Conservation (phyloP, 1,140 invertebrate species). For the Heliconius eleuchia region DNA sequence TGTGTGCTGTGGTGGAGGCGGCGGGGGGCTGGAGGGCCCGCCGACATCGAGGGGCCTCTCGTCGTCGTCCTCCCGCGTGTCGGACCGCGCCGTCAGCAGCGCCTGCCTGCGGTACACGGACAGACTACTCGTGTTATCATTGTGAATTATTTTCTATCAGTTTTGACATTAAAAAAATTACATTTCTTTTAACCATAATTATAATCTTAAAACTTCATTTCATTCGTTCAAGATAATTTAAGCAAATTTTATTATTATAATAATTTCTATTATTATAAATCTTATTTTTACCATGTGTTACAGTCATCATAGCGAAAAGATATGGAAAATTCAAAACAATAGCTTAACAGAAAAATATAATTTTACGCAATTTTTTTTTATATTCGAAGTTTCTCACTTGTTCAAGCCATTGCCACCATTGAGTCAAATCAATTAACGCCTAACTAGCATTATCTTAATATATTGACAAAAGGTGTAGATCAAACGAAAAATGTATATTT, state of each 20-base stretch:
- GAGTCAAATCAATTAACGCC: not conserved
- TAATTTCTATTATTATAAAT: not conserved
- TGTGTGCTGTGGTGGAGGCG: slow-evolving; percentile 77
- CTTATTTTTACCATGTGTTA: not conserved
- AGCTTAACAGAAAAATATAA: too few relatives aligned
- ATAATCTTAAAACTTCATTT: not conserved
- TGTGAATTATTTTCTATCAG: slow-evolving; percentile 14
- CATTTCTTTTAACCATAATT: too few relatives aligned
- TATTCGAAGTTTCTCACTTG: too few relatives aligned
- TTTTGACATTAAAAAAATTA: not conserved
- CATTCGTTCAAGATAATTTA: not conserved
- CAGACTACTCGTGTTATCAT: slow-evolving; percentile 75
- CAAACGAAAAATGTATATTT: not conserved
- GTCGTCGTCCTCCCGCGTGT: slow-evolving; percentile 86
- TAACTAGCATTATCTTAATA: not conserved
- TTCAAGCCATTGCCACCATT: not conserved
- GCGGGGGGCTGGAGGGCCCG: slow-evolving; percentile 89
- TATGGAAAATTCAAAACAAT: too few relatives aligned
- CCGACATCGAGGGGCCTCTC: slow-evolving; percentile 94
- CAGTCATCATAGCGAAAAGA: not conserved
- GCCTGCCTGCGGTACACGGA: slow-evolving; percentile 89
- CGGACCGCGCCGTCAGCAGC: slow-evolving; percentile 84
- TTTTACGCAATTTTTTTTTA: too few relatives aligned
- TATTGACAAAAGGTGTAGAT: not conserved
- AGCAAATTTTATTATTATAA: not conserved